phyloP scores from a whole-genome alignment of 1,140 invertebrate genomes.

The Acyrthosiphon pisum region DNA sequence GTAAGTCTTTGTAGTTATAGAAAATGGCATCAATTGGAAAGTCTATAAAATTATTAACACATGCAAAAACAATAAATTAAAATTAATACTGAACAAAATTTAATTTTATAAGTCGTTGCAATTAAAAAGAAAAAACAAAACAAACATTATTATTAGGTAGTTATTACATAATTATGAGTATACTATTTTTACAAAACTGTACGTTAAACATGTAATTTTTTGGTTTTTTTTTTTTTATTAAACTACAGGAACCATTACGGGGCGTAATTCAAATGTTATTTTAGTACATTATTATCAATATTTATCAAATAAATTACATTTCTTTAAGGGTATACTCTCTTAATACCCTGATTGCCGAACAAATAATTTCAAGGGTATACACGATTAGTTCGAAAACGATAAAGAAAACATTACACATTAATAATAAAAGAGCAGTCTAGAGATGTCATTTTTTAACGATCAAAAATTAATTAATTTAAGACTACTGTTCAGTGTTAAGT shows the following conservation, averaged over 20 bases:
- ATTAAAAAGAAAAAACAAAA: constrained; percentile 37
- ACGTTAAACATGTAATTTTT: neutral
- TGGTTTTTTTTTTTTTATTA: neutral
- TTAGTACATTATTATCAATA: neutral
- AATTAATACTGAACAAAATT: constrained; percentile 48
- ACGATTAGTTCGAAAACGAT: constrained; percentile 22
- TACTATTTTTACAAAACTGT: constrained; percentile 18
- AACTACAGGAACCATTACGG: constrained; percentile 40
- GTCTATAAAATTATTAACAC: constrained; percentile 50
- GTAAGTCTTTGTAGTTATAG: constrained; percentile 47
- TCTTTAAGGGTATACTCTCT: constrained; percentile 26
- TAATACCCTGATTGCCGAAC: constrained; percentile 47
- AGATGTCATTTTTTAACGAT: constrained; percentile 15
- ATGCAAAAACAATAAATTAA: constrained; percentile 52
- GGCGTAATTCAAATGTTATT: neutral
- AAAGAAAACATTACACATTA: constrained; percentile 16
- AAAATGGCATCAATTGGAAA: constrained; percentile 48
- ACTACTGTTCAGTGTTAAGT: neutral
- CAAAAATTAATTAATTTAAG: constrained; percentile 25
- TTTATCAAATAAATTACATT: constrained; percentile 36
- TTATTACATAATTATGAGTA: constrained; percentile 30
- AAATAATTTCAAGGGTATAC: constrained; percentile 43
- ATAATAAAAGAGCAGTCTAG: constrained; percentile 48
- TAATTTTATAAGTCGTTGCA: constrained; percentile 34
- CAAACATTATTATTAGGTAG: constrained; percentile 30